These are phyloP conservation scores for Dendrocincla tyrannina DNA, from an alignment of 2,797 vertebrate species.

Conservation along the genomic window DNA sequence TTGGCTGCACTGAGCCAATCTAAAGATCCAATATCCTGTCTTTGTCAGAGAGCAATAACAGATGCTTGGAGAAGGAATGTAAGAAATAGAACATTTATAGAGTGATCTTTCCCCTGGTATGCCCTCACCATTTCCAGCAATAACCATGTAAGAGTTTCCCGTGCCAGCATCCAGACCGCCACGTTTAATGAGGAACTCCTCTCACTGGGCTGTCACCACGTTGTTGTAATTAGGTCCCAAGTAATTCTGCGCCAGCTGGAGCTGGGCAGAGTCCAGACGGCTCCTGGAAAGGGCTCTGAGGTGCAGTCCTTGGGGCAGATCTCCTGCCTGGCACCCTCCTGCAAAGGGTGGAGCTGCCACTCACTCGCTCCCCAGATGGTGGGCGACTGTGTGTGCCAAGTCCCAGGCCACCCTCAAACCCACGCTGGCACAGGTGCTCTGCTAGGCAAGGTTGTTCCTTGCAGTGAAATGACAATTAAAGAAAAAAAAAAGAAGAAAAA, in stretches of 20 bases:
- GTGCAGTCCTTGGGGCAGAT: not conserved
- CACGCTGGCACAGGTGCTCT: not conserved
- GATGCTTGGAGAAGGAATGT: slow-evolving; percentile 18
- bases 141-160: not conserved
- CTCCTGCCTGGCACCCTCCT: not conserved
- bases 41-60: slow-evolving; percentile 45
- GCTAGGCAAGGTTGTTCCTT: rapidly evolving
- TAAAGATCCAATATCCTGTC: slow-evolving; percentile 46
- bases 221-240: not conserved
- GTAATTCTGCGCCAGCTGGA: not conserved
- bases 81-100: slow-evolving; percentile 8
- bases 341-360: not conserved
- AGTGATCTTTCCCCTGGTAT: slow-evolving; percentile 44
- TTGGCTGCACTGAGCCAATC: not conserved
- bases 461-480: not conserved
- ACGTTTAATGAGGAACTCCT: slow-evolving; percentile 25
- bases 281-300: not conserved
- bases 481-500: not conserved
- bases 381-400: rapidly evolving
- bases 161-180: slow-evolving; percentile 22
- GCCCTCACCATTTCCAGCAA: not conserved
- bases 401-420: not conserved
- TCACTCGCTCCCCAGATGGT: rapidly evolving
- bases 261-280: not conserved
- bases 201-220: slow-evolving; percentile 16